Evolutionary conservation across 2,888 invertebrate species (phyloP).

Genomic region (Philaethria dido): DNA sequence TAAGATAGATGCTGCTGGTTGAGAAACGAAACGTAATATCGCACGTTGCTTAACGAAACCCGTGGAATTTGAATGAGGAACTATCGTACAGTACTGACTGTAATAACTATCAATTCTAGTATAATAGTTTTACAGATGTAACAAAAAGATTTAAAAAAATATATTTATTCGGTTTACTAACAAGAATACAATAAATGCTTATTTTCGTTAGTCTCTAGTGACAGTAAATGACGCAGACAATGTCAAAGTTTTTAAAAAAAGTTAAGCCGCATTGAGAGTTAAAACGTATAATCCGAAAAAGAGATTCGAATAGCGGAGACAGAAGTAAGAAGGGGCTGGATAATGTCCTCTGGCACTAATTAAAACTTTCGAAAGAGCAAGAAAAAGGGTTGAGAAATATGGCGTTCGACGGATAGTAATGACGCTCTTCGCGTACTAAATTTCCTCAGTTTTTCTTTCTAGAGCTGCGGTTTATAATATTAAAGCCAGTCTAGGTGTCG

Average conservation of each 20-base stretch:
- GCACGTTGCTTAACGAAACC: too few species aligned
- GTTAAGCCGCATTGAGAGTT: constrained; percentile 46
- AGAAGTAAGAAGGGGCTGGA: constrained; percentile 69
- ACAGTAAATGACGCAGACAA: constrained; percentile 47
- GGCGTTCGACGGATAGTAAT: constrained; percentile 76
- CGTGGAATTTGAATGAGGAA: too few species aligned
- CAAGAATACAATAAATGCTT: background rate
- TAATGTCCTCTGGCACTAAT: constrained; percentile 83
- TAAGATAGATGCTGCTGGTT: too few species aligned
- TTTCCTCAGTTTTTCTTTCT: constrained; percentile 64
- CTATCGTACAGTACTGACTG: too few species aligned
- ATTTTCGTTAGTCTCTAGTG: constrained; percentile 21
- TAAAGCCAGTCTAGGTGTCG: constrained; percentile 28
- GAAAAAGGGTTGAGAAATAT: constrained; percentile 81
- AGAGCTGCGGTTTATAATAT: constrained; percentile 36
- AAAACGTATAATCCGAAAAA: constrained; percentile 62
- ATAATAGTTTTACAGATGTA: background rate
- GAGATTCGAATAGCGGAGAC: constrained; percentile 60
- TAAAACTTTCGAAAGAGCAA: constrained; percentile 77
- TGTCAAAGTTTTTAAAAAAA: constrained; percentile 55
- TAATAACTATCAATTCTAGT: too few species aligned
- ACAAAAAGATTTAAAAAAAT: background rate
- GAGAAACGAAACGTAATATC: too few species aligned
- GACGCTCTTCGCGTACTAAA: constrained; percentile 70
- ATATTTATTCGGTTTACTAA: background rate